Evolutionary conservation across 2,888 invertebrate species (phyloP), one percentile per base, ranked within the genome.

Genomic region (Didymodactylos carnosus): DNA sequence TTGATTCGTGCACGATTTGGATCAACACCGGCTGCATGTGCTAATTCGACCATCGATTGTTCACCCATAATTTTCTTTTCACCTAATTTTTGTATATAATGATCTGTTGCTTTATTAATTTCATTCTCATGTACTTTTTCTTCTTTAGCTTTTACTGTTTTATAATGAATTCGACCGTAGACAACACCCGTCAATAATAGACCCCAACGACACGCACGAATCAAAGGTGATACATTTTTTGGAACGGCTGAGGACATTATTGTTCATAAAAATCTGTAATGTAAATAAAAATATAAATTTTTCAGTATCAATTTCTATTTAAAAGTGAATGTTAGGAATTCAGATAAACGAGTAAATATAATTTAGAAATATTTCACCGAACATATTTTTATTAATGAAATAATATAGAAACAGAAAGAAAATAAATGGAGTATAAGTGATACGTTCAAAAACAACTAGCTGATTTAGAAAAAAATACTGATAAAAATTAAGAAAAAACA

Each of bases 211-310:
- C 69, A 72, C 46, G 75, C 72, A 69, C 75, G 62, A 13, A 75
- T 72, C 6, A 75, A 62, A 40, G 75, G 75, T 35, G 75, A 75
- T n/a, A 75, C 69, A 39, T 75, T 75, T 70, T 46, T 75, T 49
- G 75, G 75, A 70, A 72, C 69, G 8, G 71, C 39, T 25, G 71
- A 39, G 43, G 69, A 53, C 62, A 62, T 62, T 62, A 3, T 25
- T 10, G n/a, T n/a, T n/a, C n/a, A n/a, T n/a, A n/a, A n/a, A n/a
- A n/a, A n/a, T n/a, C n/a, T n/a, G n/a, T n/a, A n/a, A n/a, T n/a
- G n/a, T n/a, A n/a, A n/a, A n/a, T n/a, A n/a, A n/a, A n/a, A n/a
- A n/a, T n/a, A n/a, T n/a, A n/a, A n/a, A n/a, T n/a, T n/a, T n/a
- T n/a, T n/a, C n/a, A n/a, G n/a, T n/a, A n/a, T n/a, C n/a, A n/a